Evolutionary conservation across 2,113 vertebrate genomes (phyloP).

Genomic region (Sitta europaea): DNA sequence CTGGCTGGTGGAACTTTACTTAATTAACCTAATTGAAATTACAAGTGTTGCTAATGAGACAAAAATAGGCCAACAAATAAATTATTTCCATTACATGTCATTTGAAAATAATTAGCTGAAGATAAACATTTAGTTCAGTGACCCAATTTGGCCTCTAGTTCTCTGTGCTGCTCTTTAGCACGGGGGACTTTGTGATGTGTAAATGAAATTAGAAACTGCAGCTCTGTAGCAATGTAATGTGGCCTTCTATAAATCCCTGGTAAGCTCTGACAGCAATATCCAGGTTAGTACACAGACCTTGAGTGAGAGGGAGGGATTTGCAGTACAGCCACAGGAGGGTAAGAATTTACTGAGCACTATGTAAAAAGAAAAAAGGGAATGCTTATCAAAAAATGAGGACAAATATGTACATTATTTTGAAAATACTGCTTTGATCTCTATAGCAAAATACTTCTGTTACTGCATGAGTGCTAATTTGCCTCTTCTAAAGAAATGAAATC

Average conservation of each 20-base stretch:
- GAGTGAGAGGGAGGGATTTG: neutral
- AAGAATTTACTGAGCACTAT: neutral
- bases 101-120: slow-evolving; percentile 50
- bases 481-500: neutral
- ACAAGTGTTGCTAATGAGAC: slow-evolving; percentile 46
- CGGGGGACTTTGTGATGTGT: neutral
- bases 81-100: slow-evolving; percentile 19
- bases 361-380: fast-evolving
- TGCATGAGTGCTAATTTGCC: neutral
- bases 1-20: neutral
- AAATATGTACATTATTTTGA: neutral
- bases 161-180: neutral
- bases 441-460: neutral
- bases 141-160: neutral
- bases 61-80: slow-evolving; percentile 36
- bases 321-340: neutral
- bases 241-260: neutral
- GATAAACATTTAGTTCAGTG: slow-evolving; percentile 22
- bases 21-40: slow-evolving; percentile 37
- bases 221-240: neutral
- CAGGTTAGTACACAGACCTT: neutral
- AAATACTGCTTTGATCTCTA: neutral
- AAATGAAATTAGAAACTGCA: neutral
- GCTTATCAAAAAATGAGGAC: neutral
- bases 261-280: neutral